Base-by-base conservation (phyloP, 2,888 invertebrate species). In the Macrostomum cliftonense region DNA sequence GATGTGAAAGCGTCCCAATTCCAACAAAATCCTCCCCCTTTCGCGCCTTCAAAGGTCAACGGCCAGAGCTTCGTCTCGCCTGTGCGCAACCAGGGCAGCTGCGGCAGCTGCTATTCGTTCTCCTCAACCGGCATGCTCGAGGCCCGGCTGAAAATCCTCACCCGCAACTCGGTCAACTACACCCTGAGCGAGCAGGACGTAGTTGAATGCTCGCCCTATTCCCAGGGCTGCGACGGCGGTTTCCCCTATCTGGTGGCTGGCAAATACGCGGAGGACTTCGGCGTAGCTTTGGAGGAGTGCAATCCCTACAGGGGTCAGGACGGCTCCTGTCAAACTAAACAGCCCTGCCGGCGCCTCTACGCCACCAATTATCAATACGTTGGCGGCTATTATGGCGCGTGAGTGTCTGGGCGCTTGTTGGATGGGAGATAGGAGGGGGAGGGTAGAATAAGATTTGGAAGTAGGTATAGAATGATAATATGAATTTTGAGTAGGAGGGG, bases 101-200 rank as follows among this genome's bases (percentile, higher is more conserved):
- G 74, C 61, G 74, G 74, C 1, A 72, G 72, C 53, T 74, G 74
- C 55, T 74, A 73, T 57, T 69, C 73, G 2, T 74, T 74, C 60
- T 65, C 72, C 1, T 66, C 73, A 12, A 61, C 71, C 63, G 74
- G 63, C 0, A 72, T 72, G 68, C 59, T 71, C 44, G 74, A 74
- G 57, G 65, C 73, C 1, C 57, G 74, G 9, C 55, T 71, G 5
- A 59, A 71, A 36, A 62, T 74, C 12, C 57, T 62, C 53, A 71
- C 70, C n/a, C 71, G 71, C 57, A 72, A 72, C 57, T 64, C 65
- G 1, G 44, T 59, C 37, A 56, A 60, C 40, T 61, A 63, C 1
- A 59, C 65, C 5, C 67, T 73, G 49, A 71, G 73, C 1, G 65
- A 73, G 2, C 73, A 74, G 56, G 73, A 74, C 55, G 57, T 74